Conservation (phyloP, 2,797 vertebrate species). For the Coregonus sp. region DNA sequence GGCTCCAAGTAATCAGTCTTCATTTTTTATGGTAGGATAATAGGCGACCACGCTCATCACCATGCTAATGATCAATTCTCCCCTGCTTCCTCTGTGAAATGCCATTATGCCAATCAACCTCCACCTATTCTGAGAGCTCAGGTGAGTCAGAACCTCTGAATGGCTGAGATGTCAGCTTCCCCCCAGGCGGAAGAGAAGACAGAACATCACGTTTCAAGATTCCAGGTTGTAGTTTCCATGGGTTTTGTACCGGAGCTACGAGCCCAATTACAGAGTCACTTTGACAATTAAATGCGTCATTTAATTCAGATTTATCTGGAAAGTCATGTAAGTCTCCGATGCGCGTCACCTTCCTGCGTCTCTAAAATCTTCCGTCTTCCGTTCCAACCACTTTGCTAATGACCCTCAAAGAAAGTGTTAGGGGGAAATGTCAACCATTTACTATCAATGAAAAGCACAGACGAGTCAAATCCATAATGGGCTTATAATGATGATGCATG, state of each 20-base stretch:
- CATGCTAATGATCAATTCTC: constrained; percentile 45
- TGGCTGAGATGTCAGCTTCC: constrained; percentile 29
- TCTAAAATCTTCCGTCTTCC: constrained; percentile 10
- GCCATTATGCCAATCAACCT: constrained; percentile 47
- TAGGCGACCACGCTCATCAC: constrained; percentile 43
- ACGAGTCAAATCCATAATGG: constrained; percentile 30
- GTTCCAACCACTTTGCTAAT: constrained; percentile 18
- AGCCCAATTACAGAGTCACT: constrained; percentile 17
- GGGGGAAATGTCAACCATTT: constrained; percentile 11
- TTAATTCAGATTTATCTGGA: constrained; percentile 29
- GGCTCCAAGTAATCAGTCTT: constrained; percentile 16
- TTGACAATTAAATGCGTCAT: constrained; percentile 25
- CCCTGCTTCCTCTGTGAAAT: constrained; percentile 41
- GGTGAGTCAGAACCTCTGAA: constrained; percentile 38
- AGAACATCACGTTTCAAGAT: constrained; percentile 21
- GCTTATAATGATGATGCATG: constrained; percentile 14
- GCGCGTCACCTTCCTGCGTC: constrained; percentile 8
- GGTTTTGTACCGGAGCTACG: constrained; percentile 13
- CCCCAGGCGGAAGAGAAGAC: constrained; percentile 24
- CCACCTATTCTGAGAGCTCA: constrained; percentile 19
- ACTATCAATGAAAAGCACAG: constrained; percentile 4
- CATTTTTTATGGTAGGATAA: constrained; percentile 41
- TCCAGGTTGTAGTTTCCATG: constrained; percentile 24
- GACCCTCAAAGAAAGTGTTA: constrained; percentile 6
- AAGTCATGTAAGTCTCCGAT: constrained; percentile 10